Evolutionary conservation across 2,113 vertebrate species (phyloP).

Genomic region (Okapia johnstoni): DNA sequence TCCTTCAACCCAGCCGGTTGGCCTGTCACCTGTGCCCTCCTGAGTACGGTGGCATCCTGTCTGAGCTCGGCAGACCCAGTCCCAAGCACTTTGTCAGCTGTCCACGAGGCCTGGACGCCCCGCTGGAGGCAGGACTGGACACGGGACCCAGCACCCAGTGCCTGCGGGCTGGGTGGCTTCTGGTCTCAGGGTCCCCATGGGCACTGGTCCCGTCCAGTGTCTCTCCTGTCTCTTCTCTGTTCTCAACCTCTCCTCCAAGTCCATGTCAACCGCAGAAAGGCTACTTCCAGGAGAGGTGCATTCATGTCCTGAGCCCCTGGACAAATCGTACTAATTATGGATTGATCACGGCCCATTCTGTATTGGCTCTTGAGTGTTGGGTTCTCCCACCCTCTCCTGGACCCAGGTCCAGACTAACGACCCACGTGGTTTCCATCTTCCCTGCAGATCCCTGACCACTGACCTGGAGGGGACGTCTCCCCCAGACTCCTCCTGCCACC

Average conservation of each 20-base stretch:
- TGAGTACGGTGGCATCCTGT: accelerated
- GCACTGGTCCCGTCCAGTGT: accelerated
- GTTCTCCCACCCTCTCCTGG: neutral
- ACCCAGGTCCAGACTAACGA: neutral
- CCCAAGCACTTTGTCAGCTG: no score
- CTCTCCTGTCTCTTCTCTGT: no score
- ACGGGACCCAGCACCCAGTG: accelerated
- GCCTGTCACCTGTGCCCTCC: accelerated
- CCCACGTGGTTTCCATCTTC: neutral
- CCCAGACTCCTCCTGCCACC: neutral
- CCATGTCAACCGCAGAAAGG: accelerated
- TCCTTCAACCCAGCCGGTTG: neutral
- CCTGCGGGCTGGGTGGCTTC: neutral
- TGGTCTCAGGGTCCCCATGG: neutral
- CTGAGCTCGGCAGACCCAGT: accelerated
- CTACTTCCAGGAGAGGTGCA: accelerated
- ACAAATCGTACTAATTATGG: accelerated
- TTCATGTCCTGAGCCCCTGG: neutral
- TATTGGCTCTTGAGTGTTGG: accelerated
- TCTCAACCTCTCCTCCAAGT: accelerated
- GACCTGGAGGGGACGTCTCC: neutral
- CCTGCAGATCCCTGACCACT: neutral
- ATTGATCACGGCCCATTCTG: neutral
- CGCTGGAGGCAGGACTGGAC: neutral
- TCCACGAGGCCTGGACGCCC: accelerated